Evolutionary conservation across 2,797 vertebrate genomes (phyloP).

Genomic region (Valencia hispanica): DNA sequence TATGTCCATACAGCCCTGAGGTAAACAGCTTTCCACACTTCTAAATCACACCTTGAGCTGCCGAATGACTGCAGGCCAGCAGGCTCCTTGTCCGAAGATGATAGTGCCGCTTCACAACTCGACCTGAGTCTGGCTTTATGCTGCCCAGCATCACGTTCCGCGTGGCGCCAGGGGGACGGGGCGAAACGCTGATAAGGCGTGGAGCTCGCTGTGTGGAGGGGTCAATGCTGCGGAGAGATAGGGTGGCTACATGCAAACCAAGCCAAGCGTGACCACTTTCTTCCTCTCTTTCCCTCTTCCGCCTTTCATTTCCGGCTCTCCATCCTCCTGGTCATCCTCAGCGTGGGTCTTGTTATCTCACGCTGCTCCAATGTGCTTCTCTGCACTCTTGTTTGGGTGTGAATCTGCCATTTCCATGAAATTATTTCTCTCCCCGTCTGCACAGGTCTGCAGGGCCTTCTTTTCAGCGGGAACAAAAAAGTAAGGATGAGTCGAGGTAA

Average conservation of each 20-base stretch:
- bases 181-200: conserved; percentile 68
- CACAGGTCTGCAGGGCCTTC: conserved; percentile 26
- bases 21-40: conserved; percentile 40
- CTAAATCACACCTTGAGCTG: conserved; percentile 59
- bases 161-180: conserved; percentile 27
- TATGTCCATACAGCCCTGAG: conserved; percentile 31
- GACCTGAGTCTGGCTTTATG: conserved; percentile 56
- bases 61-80: conserved; percentile 54
- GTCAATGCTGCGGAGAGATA: conserved; percentile 75
- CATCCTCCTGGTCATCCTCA: conserved; percentile 62
- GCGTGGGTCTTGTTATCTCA: conserved; percentile 59
- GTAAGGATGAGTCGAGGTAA: conserved; percentile 65
- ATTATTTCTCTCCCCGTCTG: conserved; percentile 22
- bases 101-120: conserved; percentile 74
- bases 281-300: conserved; percentile 48
- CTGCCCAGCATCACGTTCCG: conserved; percentile 40
- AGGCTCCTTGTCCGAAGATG: conserved; percentile 60
- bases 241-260: conserved; percentile 60
- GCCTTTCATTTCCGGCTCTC: conserved; percentile 37
- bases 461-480: conserved; percentile 68
- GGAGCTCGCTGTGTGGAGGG: conserved; percentile 51
- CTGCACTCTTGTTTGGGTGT: conserved; percentile 35
- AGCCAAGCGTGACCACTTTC: conserved; percentile 66
- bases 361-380: conserved; percentile 38
- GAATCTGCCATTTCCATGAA: conserved; percentile 36